A percentile compares a stretch with the other conserved stretches of the same genome.
These are phyloP conservation scores for Myotis vivesi DNA, from an alignment of 2,797 vertebrate genomes.

Conservation along the genomic window DNA sequence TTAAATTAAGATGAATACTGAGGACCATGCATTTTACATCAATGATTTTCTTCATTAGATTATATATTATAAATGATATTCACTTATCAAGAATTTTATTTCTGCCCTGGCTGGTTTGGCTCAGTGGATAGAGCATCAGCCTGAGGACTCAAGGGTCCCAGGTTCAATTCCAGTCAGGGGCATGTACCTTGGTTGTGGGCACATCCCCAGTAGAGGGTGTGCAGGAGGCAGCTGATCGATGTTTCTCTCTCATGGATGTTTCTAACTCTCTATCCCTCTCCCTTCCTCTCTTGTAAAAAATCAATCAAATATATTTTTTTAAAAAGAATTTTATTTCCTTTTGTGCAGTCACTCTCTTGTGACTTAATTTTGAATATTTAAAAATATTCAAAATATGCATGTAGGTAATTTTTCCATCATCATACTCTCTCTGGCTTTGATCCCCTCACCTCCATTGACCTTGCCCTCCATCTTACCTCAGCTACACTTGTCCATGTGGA, in stretches of 20 bases:
- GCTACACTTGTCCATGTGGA: background rate
- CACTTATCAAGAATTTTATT: background rate
- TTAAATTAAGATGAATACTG: slow-evolving; percentile 16
- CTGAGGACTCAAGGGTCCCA: too few species aligned
- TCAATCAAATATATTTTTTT: too few species aligned
- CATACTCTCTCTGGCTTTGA: background rate
- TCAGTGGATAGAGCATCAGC: too few species aligned
- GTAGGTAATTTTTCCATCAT: background rate
- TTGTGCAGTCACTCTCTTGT: background rate
- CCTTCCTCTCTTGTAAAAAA: too few species aligned
- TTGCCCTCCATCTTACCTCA: background rate
- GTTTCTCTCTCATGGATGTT: too few species aligned
- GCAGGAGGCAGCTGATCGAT: too few species aligned
- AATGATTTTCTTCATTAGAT: background rate
- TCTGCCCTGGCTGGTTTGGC: too few species aligned
- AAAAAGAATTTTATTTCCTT: background rate
- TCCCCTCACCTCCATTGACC: background rate
- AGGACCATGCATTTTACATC: background rate
- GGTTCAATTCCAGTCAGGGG: too few species aligned
- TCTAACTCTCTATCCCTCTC: too few species aligned
- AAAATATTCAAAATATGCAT: background rate
- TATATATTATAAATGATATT: background rate
- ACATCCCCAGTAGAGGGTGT: too few species aligned
- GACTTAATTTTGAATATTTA: background rate
- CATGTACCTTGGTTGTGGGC: too few species aligned